Conservation (phyloP, 2,888 invertebrate genomes). For the Myopa tessellatipennis region DNA sequence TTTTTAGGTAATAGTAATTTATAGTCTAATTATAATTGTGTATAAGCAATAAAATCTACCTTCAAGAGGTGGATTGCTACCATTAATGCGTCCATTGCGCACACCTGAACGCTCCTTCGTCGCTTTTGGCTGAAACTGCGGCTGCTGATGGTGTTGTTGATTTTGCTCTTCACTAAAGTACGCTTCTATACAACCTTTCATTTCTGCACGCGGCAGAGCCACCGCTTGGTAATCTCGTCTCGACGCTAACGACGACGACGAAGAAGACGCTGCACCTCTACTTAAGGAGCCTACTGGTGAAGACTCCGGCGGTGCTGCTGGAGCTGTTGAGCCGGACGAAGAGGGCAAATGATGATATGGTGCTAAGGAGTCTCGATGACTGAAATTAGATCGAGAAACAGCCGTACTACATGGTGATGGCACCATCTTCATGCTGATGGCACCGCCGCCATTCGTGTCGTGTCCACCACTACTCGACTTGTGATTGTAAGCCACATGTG, state of each 20-base stretch:
- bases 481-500: constrained; percentile 67
- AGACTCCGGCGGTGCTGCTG: constrained; percentile 24
- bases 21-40: background rate
- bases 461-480: constrained; percentile 50
- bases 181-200: constrained; percentile 79
- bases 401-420: background rate
- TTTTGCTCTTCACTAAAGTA: constrained; percentile 78
- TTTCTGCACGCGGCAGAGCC: constrained; percentile 76
- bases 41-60: constrained; percentile 55
- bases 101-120: constrained; percentile 54
- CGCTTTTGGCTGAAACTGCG: constrained; percentile 55
- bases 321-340: constrained; percentile 40
- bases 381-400: constrained; percentile 37
- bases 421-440: constrained; percentile 43
- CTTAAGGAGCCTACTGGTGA: constrained; percentile 27
- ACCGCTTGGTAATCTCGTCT: constrained; percentile 63
- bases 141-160: constrained; percentile 55
- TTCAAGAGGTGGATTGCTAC: constrained; percentile 67
- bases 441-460: constrained; percentile 29
- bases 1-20: too few relatives aligned
- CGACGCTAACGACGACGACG: constrained; percentile 39
- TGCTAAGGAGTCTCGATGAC: constrained; percentile 42
- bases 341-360: constrained; percentile 49
- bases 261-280: constrained; percentile 1
- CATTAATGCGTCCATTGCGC: constrained; percentile 61